Conservation (phyloP, 2,113 vertebrate genomes). For the Cacatua alba region DNA sequence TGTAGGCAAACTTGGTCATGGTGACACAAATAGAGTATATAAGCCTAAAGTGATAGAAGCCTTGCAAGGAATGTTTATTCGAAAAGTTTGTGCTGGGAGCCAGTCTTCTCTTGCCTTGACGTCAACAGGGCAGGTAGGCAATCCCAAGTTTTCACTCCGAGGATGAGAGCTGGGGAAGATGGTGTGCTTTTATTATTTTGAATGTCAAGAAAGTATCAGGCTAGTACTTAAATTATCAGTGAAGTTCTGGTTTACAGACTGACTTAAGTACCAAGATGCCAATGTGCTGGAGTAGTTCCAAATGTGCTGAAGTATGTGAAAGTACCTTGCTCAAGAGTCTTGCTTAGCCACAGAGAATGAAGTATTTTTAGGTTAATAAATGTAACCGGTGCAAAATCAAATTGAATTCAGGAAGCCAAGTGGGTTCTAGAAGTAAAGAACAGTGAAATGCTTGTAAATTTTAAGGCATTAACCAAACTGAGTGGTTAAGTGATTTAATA, state of each 20-base stretch:
- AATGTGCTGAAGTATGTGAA: not conserved
- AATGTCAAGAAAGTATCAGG: not conserved
- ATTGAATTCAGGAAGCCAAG: not conserved
- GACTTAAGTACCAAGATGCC: not conserved
- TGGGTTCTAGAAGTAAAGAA: not conserved
- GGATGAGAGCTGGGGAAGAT: not conserved
- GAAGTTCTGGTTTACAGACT: not conserved
- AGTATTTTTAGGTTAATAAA: not conserved
- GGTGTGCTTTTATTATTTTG: not conserved
- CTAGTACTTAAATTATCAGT: not conserved
- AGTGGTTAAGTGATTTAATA: not conserved
- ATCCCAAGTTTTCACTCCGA: not conserved
- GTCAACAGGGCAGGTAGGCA: slow-evolving; percentile 84
- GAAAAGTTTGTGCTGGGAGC: slow-evolving; percentile 87
- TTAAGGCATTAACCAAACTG: not conserved
- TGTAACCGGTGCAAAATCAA: not conserved
- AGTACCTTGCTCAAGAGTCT: not conserved
- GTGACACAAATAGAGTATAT: slow-evolving; percentile 87
- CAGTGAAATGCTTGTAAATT: not conserved
- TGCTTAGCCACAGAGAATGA: not conserved
- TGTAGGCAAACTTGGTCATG: slow-evolving; percentile 85
- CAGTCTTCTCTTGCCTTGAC: slow-evolving; percentile 86
- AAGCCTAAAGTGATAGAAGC: slow-evolving; percentile 88
- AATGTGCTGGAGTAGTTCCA: not conserved
- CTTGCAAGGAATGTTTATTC: slow-evolving; percentile 87